These are phyloP conservation scores for Agrypnus murinus DNA, from an alignment of 2,888 invertebrate genomes.

Conservation along the genomic window DNA sequence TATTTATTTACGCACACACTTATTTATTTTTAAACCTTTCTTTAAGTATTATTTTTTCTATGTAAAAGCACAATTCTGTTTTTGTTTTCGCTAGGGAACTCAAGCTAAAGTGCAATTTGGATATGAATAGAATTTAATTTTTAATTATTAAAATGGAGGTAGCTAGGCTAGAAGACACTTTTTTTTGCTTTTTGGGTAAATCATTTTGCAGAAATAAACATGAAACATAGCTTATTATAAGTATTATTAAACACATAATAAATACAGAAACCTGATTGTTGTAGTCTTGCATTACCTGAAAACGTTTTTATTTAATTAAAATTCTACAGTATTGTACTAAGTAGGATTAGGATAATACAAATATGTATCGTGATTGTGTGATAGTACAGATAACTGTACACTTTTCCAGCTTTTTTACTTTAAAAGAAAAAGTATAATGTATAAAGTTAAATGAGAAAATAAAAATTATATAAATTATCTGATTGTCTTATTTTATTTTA, in stretches of 20 bases:
- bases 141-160: too few species aligned
- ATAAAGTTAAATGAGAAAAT: slow-evolving; percentile 37
- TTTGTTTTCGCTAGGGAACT: too few species aligned
- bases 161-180: too few species aligned
- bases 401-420: slow-evolving; percentile 57
- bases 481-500: too few species aligned
- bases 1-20: slow-evolving; percentile 10
- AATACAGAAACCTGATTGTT: slow-evolving; percentile 24
- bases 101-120: too few species aligned
- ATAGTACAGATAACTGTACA: slow-evolving; percentile 55
- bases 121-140: too few species aligned
- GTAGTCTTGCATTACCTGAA: slow-evolving; percentile 22
- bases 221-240: too few species aligned
- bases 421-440: slow-evolving; percentile 44
- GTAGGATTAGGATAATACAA: slow-evolving; percentile 36
- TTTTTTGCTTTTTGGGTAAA: too few species aligned
- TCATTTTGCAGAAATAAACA: too few species aligned
- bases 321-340: slow-evolving; percentile 37
- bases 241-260: too few species aligned
- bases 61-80: background rate
- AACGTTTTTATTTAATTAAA: slow-evolving; percentile 29
- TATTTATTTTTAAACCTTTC: slow-evolving; percentile 2
- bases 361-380: slow-evolving; percentile 53
- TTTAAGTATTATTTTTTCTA: background rate
- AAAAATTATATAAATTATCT: too few species aligned